Conservation (phyloP, 2,888 invertebrate genomes). For the Endotricha flammealis region DNA sequence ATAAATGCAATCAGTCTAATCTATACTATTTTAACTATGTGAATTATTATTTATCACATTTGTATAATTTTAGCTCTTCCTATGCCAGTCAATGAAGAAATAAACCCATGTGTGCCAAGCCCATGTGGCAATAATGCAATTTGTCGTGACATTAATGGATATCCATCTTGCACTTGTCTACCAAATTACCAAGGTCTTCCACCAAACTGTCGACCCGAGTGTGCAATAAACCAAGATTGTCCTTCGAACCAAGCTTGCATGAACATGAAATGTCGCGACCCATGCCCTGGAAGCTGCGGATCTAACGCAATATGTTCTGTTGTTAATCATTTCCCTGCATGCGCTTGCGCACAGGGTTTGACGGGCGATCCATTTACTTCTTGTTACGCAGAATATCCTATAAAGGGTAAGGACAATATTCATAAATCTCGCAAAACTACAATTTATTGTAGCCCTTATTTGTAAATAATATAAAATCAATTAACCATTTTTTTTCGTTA, state of each 20-base stretch:
- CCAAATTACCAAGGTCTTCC: slow-evolving; percentile 82
- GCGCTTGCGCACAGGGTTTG: slow-evolving; percentile 82
- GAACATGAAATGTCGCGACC: slow-evolving; percentile 84
- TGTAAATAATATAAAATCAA: neutral
- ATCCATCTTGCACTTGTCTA: slow-evolving; percentile 82
- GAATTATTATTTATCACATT: too few relatives aligned
- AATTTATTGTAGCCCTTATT: slow-evolving; percentile 1
- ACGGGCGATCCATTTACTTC: slow-evolving; percentile 87
- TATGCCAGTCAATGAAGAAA: slow-evolving; percentile 39
- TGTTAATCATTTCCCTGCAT: slow-evolving; percentile 83
- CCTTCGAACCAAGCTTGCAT: slow-evolving; percentile 84
- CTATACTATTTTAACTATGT: too few relatives aligned
- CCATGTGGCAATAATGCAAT: slow-evolving; percentile 84
- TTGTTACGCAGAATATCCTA: slow-evolving; percentile 74
- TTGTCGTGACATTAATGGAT: slow-evolving; percentile 78
- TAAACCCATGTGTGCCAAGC: slow-evolving; percentile 83
- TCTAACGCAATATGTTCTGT: slow-evolving; percentile 80
- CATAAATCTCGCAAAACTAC: slow-evolving; percentile 2
- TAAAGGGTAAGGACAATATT: slow-evolving; percentile 39
- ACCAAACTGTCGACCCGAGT: slow-evolving; percentile 85
- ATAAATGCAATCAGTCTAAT: too few relatives aligned
- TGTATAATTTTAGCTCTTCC: slow-evolving; percentile 23
- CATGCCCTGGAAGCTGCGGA: slow-evolving; percentile 86
- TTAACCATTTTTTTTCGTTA: slow-evolving; percentile 22
- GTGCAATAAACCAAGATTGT: slow-evolving; percentile 85